Base-by-base conservation (phyloP, 2,797 vertebrate genomes). In the Alca torda region DNA sequence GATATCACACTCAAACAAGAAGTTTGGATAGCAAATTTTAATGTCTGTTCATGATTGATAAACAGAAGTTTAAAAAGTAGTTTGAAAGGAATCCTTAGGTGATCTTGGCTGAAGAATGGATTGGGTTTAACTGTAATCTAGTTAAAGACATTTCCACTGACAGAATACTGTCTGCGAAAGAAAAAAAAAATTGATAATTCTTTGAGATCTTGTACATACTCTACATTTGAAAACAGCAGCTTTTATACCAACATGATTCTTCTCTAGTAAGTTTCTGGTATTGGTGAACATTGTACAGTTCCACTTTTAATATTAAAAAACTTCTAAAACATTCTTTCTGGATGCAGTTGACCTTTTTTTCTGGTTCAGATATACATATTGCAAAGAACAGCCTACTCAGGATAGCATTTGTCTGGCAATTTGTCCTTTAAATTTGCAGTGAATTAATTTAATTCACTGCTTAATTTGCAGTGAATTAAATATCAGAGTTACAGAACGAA, bases 371-470 rank as follows among this genome's bases (percentile, higher is more conserved):
- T 76, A 43, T 33, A 64, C 4, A 1, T 73, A 59, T 35, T 63
- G 35, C 28, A 60, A 82, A 65, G 51, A 92, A 41, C 11, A 64
- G 56, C 33, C 67, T 90, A 7, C 16, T 64, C n/a, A 70, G 64
- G 11, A 45, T 54, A 77, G 15, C 20, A n/a, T 76, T 87, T 88
- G 19, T 83, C 28, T 68, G 59, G 54, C 45, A 35, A 33, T 87
- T 93, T 81, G 28, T 90, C 77, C n/a, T 93, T 79, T 77, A 90
- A 87, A 90, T 70, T 91, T 60, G 15, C n/a, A 64, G n/a, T 84
- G 60, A 89, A 67, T 75, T 87, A 63, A 79, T 11, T 46, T 46
- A 3, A 46, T 21, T 92, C 48, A 73, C 9, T 65, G 54, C 53
- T 90, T 92, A 41, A 59, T 45, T 91, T 60, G 13, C n/a, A 61